Base-by-base conservation (phyloP, 2,797 vertebrate genomes). In the Rallus crepitans region DNA sequence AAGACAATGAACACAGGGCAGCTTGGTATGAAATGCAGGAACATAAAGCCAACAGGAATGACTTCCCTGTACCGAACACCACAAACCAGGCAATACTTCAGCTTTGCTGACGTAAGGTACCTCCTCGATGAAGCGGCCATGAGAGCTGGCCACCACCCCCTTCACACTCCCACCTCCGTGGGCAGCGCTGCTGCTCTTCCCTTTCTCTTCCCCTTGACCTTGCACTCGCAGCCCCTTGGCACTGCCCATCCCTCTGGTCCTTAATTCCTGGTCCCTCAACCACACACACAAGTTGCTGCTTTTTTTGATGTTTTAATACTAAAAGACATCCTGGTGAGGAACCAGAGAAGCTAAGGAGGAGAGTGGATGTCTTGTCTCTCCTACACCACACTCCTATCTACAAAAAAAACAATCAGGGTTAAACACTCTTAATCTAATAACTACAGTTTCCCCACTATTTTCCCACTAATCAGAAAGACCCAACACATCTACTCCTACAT, bases 231-330 rank as follows among this genome's bases (percentile, higher is more conserved):
- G 83, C 56, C 50, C 50, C 42, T 13, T 3, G 6, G 55, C 9
- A 47, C 28, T 7, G 25, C 47, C 37, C 28, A 45, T 15, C 39
- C 24, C 52, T 45, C 37, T 12, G 3, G 13, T 7, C 59, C 37
- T 45, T 42, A 30, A 30, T 3, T 23, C 31, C 66, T 45, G n/a
- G 27, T 9, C 60, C 72, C 37, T 25, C 5, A 2, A 17, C 37
- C 65, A 52, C n/a, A 23, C 1, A 1, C 16, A 14, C 37, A 1
- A 13, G 50, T 5, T 20, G 35, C 39, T 21, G 4, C 45, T 39
- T 85, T 33, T 85, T 45, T 47, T n/a, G 39, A 66, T 50, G 21
- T 42, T 59, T 70, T 69, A 19, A 45, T 55, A 50, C 24, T 31
- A 48, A 55, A 78, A 73, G 56, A 16, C 61, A 75, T 31, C n/a